Evolutionary conservation across 1,140 invertebrate species (phyloP).

Genomic region (Anastrepha ludens): DNA sequence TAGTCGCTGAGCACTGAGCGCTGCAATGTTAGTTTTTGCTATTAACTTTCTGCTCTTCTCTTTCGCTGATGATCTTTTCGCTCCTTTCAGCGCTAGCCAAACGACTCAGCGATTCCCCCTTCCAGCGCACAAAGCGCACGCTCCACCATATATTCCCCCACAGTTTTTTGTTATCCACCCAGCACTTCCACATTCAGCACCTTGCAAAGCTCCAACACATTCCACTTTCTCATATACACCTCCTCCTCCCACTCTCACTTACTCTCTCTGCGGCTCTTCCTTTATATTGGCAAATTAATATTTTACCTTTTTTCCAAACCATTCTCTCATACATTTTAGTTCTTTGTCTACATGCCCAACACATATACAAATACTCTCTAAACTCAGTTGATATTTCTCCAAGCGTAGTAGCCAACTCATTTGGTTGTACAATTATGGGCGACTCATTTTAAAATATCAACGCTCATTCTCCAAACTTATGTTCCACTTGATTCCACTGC

Average conservation of each 20-base stretch:
- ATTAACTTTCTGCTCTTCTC: background rate
- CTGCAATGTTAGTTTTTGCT: no score
- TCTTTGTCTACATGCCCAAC: background rate
- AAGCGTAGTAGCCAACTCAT: no score
- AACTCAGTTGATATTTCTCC: no score
- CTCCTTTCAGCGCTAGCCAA: background rate
- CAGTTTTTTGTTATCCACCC: background rate
- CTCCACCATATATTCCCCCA: background rate
- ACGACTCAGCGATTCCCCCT: background rate
- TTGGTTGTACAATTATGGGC: background rate
- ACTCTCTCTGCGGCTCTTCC: background rate
- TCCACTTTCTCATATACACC: conserved; percentile 11
- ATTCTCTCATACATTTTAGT: background rate
- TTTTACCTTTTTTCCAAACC: background rate
- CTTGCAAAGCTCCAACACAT: background rate
- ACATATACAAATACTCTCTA: no score
- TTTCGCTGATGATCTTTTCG: background rate
- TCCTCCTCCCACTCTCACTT: background rate
- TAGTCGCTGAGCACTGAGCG: no score
- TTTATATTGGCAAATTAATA: background rate
- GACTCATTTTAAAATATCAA: background rate
- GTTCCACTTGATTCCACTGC: background rate
- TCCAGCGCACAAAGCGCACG: background rate
- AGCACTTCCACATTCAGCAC: background rate
- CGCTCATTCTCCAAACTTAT: background rate